Conservation (phyloP, 2,888 invertebrate species). For the Rotaria sp. region DNA sequence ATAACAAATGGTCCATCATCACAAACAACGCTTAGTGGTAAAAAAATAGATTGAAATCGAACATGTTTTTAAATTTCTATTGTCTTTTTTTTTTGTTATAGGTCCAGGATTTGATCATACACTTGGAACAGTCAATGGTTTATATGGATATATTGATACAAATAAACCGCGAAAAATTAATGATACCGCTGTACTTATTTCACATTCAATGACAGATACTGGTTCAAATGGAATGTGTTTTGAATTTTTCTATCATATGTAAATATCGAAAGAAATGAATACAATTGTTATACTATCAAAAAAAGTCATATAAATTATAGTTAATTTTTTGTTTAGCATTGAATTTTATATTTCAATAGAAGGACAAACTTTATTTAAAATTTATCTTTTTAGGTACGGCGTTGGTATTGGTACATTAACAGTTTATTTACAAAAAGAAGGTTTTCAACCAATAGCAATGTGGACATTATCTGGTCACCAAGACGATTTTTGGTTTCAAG, state of each 20-base stretch:
- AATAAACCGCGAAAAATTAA: background rate
- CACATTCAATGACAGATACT: background rate
- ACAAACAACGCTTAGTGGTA: background rate
- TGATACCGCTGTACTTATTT: background rate
- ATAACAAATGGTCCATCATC: constrained; percentile 18
- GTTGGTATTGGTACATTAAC: background rate
- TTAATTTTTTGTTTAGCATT: too few relatives aligned
- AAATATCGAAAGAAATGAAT: background rate
- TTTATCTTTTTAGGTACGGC: background rate
- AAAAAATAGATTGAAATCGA: background rate
- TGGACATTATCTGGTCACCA: constrained; percentile 32
- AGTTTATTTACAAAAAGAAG: constrained; percentile 19
- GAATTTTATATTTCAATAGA: too few relatives aligned
- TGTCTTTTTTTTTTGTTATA: background rate
- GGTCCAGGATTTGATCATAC: constrained; percentile 41
- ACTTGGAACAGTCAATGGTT: constrained; percentile 40
- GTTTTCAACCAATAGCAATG: constrained; percentile 7
- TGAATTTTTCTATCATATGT: constrained; percentile 27
- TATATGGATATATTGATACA: constrained; percentile 41
- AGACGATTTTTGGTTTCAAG: constrained; percentile 31
- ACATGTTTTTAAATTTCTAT: background rate
- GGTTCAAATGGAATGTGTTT: background rate
- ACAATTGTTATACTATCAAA: too few relatives aligned
- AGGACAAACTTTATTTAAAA: background rate
- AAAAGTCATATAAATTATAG: too few relatives aligned